Conservation (phyloP, 2,113 vertebrate genomes). For the Rousettus leschenaultii region DNA sequence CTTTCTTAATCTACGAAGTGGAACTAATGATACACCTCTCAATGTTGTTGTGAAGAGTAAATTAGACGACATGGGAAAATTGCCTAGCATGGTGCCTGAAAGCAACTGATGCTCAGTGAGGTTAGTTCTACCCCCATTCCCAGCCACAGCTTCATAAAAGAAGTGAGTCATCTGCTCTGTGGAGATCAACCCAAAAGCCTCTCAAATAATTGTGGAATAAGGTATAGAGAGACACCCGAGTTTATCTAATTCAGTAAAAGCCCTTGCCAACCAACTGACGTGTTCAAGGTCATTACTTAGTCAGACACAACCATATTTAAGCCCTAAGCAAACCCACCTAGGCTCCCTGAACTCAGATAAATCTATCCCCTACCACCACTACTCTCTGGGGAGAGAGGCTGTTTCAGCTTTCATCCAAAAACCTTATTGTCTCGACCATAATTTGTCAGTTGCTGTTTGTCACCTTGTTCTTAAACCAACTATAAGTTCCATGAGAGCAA, state of each 20-base stretch:
- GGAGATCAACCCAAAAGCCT: not conserved
- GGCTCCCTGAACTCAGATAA: not conserved
- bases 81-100: not conserved
- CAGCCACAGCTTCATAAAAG: not conserved
- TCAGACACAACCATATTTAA: not conserved
- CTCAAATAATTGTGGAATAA: not conserved
- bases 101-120: not conserved
- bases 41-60: not conserved
- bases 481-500: not conserved
- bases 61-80: not conserved
- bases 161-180: not conserved
- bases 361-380: not conserved
- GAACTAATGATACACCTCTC: not conserved
- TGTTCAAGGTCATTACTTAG: not conserved
- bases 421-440: not conserved
- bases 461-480: not conserved
- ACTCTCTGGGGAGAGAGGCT: too few species aligned
- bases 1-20: not conserved
- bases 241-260: not conserved
- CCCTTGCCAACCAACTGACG: not conserved
- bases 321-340: not conserved
- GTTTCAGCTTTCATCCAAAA: not conserved
- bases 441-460: not conserved
- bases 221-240: too few species aligned
- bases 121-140: fast-evolving